These are phyloP conservation scores for Linnaemya tessellans DNA, from an alignment of 2,888 invertebrate genomes.

Conservation along the genomic window DNA sequence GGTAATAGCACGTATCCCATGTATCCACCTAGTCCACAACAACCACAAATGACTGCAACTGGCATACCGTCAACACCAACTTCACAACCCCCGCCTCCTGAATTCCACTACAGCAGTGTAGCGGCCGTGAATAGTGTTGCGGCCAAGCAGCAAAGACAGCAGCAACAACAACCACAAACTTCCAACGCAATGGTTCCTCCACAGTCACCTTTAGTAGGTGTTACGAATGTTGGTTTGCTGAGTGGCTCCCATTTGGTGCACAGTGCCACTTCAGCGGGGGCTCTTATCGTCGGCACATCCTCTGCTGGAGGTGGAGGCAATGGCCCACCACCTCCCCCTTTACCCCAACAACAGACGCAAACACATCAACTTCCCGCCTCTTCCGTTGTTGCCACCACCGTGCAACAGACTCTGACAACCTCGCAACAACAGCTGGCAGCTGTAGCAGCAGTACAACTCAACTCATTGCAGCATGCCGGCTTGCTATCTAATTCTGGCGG, in stretches of 20 bases:
- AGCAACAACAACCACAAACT: slow-evolving; percentile 82
- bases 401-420: slow-evolving; percentile 74
- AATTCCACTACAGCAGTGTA: slow-evolving; percentile 78
- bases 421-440: slow-evolving; percentile 77
- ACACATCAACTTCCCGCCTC: slow-evolving; percentile 76
- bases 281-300: slow-evolving; percentile 64
- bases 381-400: slow-evolving; percentile 76
- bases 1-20: slow-evolving; percentile 88
- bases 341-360: slow-evolving; percentile 75
- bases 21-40: slow-evolving; percentile 84
- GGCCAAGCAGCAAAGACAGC: slow-evolving; percentile 74
- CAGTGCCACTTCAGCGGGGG: slow-evolving; percentile 59
- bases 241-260: slow-evolving; percentile 68
- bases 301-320: slow-evolving; percentile 70
- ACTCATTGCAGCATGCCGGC: slow-evolving; percentile 74
- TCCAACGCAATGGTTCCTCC: slow-evolving; percentile 84
- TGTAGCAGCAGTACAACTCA: slow-evolving; percentile 75
- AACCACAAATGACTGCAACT: slow-evolving; percentile 71
- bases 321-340: slow-evolving; percentile 75
- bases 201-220: slow-evolving; percentile 78
- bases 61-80: slow-evolving; percentile 77
- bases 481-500: slow-evolving; percentile 63
- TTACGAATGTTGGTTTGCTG: slow-evolving; percentile 75
- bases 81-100: slow-evolving; percentile 77
- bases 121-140: slow-evolving; percentile 74